Base-by-base conservation (phyloP, 2,113 vertebrate species). In the Phodopus roborovskii region DNA sequence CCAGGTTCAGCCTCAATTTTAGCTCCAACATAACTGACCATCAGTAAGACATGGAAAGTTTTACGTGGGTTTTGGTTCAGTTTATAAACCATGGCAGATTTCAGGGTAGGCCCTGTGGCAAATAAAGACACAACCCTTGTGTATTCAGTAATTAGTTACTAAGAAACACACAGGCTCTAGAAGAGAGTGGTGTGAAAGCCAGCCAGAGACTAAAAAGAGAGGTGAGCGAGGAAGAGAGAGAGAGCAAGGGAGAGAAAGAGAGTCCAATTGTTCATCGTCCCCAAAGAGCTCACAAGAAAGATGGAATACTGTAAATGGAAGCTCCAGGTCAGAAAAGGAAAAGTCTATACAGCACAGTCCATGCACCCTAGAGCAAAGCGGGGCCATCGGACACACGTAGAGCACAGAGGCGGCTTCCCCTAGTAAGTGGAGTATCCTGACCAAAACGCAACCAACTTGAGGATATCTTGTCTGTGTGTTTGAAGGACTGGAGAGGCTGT, bases 71-170 rank as follows among this genome's bases (percentile, higher is more conserved):
- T 64, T 30, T 78, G 42, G 12, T 68, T 66, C 50, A 3, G 5
- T 92, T 62, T 73, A 36, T 50, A 95, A 26, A 85, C 89, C 85
- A 74, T 48, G 64, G 64, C 36, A 62, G 66, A 66, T 77, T 85
- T 48, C 39, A 36, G 17, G 71, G 0, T 7, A 17, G n/a, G 42
- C 28, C 68, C 5, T 45, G 4, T 39, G 5, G 9, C 16, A 36
- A 0, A 19, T 24, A 8, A 42, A 50, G 60, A 66, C 73, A 83
- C 68, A 42, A 3, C 66, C 53, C 58, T 45, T 0, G 26, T 84
- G 58, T 50, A 24, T 70, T 36, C 62, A 53, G 5, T 71, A 22
- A 39, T 71, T 91, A 30, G 22, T 20, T 70, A 39, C 33, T 17
- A 56, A 73, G 53, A 36, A 3, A 33, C 81, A 13, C 19, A 28